A percentile compares a stretch with the other conserved stretches of the same genome.
Evolutionary conservation across 2,888 invertebrate species (phyloP).

Genomic region (Drosophila imparisetae): DNA sequence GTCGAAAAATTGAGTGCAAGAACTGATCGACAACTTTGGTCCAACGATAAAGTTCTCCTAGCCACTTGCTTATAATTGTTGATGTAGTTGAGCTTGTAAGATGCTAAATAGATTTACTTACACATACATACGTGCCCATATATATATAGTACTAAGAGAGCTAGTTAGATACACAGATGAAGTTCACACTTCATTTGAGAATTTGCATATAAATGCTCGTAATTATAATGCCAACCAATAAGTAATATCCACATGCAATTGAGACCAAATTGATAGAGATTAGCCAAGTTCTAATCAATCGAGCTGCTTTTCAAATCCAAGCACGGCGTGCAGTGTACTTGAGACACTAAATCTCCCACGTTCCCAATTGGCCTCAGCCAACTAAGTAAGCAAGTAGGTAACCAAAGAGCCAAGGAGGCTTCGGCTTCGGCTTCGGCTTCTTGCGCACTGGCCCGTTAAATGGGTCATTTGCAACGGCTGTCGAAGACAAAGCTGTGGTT

Average conservation of each 20-base stretch:
- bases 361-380: slow-evolving; percentile 62
- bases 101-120: slow-evolving; percentile 62
- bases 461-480: slow-evolving; percentile 71
- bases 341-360: slow-evolving; percentile 66
- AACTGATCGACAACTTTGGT: slow-evolving; percentile 34
- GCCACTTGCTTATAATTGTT: slow-evolving; percentile 16
- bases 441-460: slow-evolving; percentile 77
- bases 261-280: slow-evolving; percentile 16
- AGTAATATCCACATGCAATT: slow-evolving; percentile 1
- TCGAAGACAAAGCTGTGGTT: slow-evolving; percentile 72
- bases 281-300: slow-evolving; percentile 53
- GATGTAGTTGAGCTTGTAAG: slow-evolving; percentile 45
- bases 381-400: slow-evolving; percentile 19
- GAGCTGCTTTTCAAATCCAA: slow-evolving; percentile 34
- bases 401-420: slow-evolving; percentile 28
- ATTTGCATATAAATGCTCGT: slow-evolving; percentile 61
- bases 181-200: slow-evolving; percentile 67
- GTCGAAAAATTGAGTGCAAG: slow-evolving; percentile 63
- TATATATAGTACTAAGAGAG: not conserved
- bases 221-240: slow-evolving; percentile 32
- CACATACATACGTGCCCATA: slow-evolving; percentile 13
- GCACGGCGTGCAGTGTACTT: slow-evolving; percentile 36
- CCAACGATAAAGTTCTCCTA: slow-evolving; percentile 23
- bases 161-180: slow-evolving; percentile 27
- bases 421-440: slow-evolving; percentile 26